Evolutionary conservation across 2,113 vertebrate genomes (phyloP), one percentile per base, ranked within the genome.

Genomic region (Zapornia atra): DNA sequence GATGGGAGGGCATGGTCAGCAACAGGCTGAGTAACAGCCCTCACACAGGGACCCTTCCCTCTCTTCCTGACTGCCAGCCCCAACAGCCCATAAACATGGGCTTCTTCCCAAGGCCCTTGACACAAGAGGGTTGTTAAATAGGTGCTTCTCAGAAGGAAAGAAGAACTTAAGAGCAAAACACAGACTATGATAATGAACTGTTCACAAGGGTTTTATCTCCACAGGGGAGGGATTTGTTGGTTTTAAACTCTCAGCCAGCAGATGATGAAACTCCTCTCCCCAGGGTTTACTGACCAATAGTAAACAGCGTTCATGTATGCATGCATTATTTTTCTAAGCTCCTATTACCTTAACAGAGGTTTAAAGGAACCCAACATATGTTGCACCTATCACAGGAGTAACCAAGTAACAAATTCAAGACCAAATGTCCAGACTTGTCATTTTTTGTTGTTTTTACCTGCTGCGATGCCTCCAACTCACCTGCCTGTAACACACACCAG

Each of bases 211-310:
- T 57, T 95, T 95, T 80, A 90, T 77, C 85, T 97, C 94, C 6
- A 0, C 84, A 88, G 72, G 57, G 69, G 71, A 95, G 42, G 85
- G 79, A 96, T 95, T 86, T 91, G 89, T 66, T 76, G 20, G 68
- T 59, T 96, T 95, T 89, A 96, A 88, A 94, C 53, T 80, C 77
- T 81, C 77, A 89, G 38, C 21, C 64, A 79, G 61, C 2, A 73
- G 84, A 96, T 95, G 95, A 96, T 94, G 86, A 96, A 97, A 96
- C 44, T 75, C 40, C 34, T 85, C 54, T 92, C 90, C 36, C 38
- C 1, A 1, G 59, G 57, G 87, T 59, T 77, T 72, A 82, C 57
- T 94, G 94, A 78, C 86, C 72, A 4, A 63, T 59, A 88, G 79
- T 82, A 91, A 96, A 95, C 72, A 93, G 36, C 0, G 0, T 40